Conservation (phyloP, 2,797 vertebrate genomes). For the Oreochromis mossambicus region DNA sequence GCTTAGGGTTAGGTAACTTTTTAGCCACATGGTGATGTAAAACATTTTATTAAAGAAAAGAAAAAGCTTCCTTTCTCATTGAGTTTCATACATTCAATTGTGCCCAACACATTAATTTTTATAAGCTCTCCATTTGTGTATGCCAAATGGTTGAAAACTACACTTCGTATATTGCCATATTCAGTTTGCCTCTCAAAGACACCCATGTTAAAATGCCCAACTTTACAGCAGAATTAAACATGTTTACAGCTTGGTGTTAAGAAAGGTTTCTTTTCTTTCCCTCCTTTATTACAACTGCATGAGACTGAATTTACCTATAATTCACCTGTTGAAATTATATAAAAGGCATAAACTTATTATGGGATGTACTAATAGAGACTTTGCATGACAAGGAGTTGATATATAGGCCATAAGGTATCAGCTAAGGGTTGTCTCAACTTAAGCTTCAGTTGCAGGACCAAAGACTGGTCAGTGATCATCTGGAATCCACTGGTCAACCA, state of each 20-base stretch:
- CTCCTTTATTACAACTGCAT: background rate
- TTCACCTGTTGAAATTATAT: background rate
- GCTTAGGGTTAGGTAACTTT: background rate
- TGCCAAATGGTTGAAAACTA: background rate
- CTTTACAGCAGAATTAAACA: background rate
- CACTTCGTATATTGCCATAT: background rate
- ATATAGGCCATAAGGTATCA: background rate
- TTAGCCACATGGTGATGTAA: background rate
- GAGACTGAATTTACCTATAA: background rate
- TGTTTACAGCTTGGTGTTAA: background rate
- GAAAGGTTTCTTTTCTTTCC: background rate
- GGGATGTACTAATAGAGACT: background rate
- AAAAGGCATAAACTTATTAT: background rate
- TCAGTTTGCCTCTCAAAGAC: background rate
- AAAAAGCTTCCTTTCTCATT: background rate
- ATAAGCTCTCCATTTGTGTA: background rate
- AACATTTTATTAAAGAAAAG: background rate
- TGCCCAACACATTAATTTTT: background rate
- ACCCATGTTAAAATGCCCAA: background rate
- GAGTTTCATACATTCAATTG: background rate
- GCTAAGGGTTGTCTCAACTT: background rate
- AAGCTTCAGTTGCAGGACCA: background rate
- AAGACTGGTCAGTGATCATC: background rate
- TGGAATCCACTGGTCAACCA: background rate
- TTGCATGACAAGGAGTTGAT: background rate